Percentiles rank a stretch among this genome's conserved stretches.
Evolutionary conservation across 2,113 vertebrate species (phyloP).

Genomic region (Uria aalge): DNA sequence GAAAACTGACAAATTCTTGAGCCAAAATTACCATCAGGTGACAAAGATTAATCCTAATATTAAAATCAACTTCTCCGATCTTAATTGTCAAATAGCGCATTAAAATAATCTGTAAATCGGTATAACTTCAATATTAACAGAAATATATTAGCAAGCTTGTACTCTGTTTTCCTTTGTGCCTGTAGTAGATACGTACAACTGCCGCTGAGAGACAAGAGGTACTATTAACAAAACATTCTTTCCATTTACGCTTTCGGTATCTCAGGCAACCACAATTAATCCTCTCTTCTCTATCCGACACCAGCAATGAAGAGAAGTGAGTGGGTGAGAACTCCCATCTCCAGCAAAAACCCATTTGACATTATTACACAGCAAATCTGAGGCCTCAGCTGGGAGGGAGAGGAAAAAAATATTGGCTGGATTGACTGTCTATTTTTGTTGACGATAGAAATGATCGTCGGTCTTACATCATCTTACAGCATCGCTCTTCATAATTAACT

Average conservation of each 20-base stretch:
- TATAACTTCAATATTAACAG: background rate
- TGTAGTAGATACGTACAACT: background rate
- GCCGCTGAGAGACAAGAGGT: background rate
- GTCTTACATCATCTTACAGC: background rate
- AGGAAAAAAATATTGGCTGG: background rate
- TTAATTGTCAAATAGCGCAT: background rate
- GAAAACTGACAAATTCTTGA: background rate
- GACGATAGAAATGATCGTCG: rapidly evolving
- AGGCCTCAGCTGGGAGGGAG: rapidly evolving
- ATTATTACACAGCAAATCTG: background rate
- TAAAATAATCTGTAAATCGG: rapidly evolving
- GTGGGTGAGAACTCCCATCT: background rate
- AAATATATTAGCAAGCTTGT: background rate
- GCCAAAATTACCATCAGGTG: background rate
- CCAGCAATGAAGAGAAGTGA: background rate
- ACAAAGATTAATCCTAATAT: background rate
- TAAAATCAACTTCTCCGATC: background rate
- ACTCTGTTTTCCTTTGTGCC: background rate
- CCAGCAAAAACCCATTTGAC: background rate
- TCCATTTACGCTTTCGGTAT: background rate
- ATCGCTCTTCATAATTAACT: background rate
- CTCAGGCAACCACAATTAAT: background rate
- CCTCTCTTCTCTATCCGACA: background rate
- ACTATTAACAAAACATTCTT: background rate
- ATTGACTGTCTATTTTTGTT: background rate